These are phyloP conservation scores for Drosophila pruinosa DNA, from an alignment of 1,140 invertebrate genomes.

Conservation along the genomic window DNA sequence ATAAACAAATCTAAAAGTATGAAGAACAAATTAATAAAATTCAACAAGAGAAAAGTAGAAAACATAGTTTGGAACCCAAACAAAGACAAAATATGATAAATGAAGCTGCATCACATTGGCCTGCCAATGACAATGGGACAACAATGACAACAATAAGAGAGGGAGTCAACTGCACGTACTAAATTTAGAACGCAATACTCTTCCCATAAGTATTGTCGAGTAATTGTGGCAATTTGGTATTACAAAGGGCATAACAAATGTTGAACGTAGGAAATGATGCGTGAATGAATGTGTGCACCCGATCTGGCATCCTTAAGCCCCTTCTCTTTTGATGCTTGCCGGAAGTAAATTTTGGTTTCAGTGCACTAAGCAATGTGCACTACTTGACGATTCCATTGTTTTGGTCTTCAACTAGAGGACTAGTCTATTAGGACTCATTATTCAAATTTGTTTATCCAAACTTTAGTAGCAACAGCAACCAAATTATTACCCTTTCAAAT, in stretches of 20 bases:
- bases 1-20: constrained; percentile 80
- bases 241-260: constrained; percentile 76
- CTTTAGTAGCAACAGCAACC: background rate
- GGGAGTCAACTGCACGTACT: constrained; percentile 17
- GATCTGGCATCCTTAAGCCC: constrained; percentile 13
- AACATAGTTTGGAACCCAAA: constrained; percentile 45
- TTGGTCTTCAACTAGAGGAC: background rate
- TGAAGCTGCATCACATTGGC: constrained; percentile 40
- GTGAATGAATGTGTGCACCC: constrained; percentile 48
- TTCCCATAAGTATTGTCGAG: constrained; percentile 25
- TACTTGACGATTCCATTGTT: background rate
- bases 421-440: background rate
- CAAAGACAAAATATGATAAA: constrained; percentile 78
- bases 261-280: constrained; percentile 69
- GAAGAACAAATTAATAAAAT: constrained; percentile 82
- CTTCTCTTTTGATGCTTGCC: constrained; percentile 27
- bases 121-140: constrained; percentile 19
- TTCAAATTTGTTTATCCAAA: background rate
- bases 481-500: background rate
- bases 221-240: constrained; percentile 74
- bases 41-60: constrained; percentile 47
- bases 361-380: constrained; percentile 3
- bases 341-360: constrained; percentile 71
- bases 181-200: constrained; percentile 54
- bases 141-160: constrained; percentile 1